A percentile compares a stretch with the other conserved stretches of the same genome.
These are phyloP conservation scores for Cydia pomonella DNA, from an alignment of 1,140 invertebrate species.

Conservation along the genomic window DNA sequence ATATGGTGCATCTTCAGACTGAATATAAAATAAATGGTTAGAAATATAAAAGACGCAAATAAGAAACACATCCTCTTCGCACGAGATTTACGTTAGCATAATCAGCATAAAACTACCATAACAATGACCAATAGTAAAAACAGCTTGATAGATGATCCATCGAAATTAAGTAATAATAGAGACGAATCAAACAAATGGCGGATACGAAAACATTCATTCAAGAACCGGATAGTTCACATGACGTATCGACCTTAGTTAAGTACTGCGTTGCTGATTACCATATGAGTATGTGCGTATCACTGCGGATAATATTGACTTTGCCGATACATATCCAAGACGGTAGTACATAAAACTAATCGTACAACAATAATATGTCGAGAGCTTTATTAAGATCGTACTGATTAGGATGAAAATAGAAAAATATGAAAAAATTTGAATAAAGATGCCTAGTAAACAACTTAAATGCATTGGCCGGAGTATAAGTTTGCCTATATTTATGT, in stretches of 20 bases:
- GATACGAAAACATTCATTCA: constrained; percentile 14
- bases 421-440: too few species aligned
- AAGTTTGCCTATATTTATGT: too few species aligned
- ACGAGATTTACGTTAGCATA: neutral
- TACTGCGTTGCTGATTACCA: neutral
- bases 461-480: too few species aligned
- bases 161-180: constrained; percentile 16
- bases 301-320: neutral
- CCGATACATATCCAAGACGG: neutral
- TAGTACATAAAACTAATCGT: neutral
- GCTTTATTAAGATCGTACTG: too few species aligned
- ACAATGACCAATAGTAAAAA: constrained; percentile 15
- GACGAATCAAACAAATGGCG: constrained; percentile 16
- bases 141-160: constrained; percentile 16
- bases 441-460: too few species aligned
- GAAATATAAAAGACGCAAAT: neutral
- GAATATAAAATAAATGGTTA: neutral
- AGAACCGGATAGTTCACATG: constrained; percentile 21
- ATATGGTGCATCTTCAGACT: neutral
- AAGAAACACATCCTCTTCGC: neutral
- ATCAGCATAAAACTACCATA: constrained; percentile 24
- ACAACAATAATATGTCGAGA: neutral
- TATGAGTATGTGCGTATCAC: neutral
- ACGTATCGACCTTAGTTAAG: constrained; percentile 22
- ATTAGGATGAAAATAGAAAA: too few species aligned